phyloP scores from a whole-genome alignment of 2,888 invertebrate species.

The Heteromurus nitidus region DNA sequence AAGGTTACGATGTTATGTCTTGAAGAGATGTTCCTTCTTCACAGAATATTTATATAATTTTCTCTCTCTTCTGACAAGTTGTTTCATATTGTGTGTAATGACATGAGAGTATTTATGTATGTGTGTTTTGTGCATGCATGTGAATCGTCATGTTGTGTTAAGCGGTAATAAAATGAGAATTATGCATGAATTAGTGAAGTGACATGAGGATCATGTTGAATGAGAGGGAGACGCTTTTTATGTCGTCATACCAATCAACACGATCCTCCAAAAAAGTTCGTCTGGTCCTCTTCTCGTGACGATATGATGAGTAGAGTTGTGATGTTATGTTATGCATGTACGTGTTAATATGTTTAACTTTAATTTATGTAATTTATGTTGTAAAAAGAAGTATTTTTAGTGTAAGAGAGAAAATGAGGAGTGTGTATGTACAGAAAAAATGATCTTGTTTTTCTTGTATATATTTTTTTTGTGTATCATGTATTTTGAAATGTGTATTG shows the following conservation, averaged over 20 bases:
- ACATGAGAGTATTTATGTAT: conserved; percentile 10
- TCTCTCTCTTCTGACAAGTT: background rate
- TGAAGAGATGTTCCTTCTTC: no score
- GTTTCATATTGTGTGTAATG: background rate
- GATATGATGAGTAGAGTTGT: background rate
- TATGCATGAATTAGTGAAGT: background rate
- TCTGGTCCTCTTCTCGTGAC: no score
- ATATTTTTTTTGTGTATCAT: conserved; percentile 46
- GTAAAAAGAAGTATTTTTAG: background rate
- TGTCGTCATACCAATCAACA: no score
- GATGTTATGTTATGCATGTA: no score
- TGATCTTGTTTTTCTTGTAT: conserved; percentile 12
- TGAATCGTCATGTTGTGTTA: conserved; percentile 1
- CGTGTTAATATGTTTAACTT: background rate
- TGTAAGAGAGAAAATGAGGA: background rate
- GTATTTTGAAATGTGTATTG: conserved; percentile 55
- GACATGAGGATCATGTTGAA: no score
- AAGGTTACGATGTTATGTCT: no score
- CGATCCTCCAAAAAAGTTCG: no score
- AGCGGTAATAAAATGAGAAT: conserved; percentile 2
- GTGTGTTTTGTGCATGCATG: background rate
- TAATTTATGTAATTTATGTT: conserved; percentile 21
- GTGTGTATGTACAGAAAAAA: conserved; percentile 9
- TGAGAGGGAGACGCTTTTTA: no score
- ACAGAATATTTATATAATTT: no score